Conservation (phyloP, 2,797 vertebrate species). For the Varecia variegata region DNA sequence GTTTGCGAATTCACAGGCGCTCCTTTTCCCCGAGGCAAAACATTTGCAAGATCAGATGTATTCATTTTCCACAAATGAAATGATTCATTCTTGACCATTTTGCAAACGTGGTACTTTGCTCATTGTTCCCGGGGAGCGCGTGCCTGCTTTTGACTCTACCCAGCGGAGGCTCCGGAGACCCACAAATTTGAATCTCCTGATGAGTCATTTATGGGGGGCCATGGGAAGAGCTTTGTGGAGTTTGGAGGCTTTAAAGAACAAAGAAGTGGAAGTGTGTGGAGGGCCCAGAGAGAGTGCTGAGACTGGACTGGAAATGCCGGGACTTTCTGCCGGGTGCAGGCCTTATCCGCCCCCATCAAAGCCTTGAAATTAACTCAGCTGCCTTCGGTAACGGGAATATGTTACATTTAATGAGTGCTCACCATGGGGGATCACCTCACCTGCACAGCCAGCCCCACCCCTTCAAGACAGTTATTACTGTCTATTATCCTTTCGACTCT, state of each 20-base stretch:
- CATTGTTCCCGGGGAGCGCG: not conserved
- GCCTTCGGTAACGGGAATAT: not conserved
- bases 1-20: not conserved
- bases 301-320: not conserved
- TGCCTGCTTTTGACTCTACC: conserved; percentile 36
- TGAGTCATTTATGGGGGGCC: not conserved
- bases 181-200: conserved; percentile 5
- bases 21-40: not conserved
- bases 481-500: not conserved
- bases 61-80: conserved; percentile 55
- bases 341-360: not conserved
- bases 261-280: not conserved
- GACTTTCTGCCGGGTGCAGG: not conserved
- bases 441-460: not conserved
- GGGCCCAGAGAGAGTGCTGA: not conserved
- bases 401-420: not conserved
- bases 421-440: fast-evolving
- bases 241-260: not conserved
- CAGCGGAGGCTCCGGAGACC: not conserved
- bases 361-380: not conserved
- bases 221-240: not conserved
- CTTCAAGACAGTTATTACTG: not conserved
- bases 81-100: conserved; percentile 58
- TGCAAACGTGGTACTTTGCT: conserved; percentile 51
- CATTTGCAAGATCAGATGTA: conserved; percentile 59